Evolutionary conservation across 2,888 invertebrate species (phyloP).

Genomic region (Himalopsyche tibetana): DNA sequence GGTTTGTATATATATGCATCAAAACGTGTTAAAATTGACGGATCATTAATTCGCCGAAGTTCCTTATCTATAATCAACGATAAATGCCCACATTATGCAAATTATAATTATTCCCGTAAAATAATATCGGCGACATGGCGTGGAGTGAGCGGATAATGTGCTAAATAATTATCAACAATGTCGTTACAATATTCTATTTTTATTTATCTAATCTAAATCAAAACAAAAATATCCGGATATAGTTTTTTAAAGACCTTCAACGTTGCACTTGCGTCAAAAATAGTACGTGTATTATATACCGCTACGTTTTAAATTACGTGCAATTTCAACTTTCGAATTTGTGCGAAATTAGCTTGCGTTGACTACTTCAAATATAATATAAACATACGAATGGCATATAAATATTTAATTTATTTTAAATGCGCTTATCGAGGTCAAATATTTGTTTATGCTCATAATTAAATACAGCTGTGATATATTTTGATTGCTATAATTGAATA

Average conservation of each 20-base stretch:
- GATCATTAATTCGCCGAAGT: too few species aligned
- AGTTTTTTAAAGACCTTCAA: neutral
- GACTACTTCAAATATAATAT: neutral
- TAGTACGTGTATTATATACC: neutral
- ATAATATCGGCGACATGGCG: too few species aligned
- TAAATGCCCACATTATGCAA: too few species aligned
- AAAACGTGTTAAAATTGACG: too few species aligned
- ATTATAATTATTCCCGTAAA: too few species aligned
- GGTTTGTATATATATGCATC: too few species aligned
- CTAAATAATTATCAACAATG: too few species aligned
- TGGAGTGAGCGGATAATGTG: too few species aligned
- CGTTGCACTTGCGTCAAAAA: neutral
- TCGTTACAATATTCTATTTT: neutral
- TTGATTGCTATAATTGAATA: too few species aligned
- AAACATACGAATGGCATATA: neutral
- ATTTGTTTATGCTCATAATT: neutral
- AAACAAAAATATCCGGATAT: neutral
- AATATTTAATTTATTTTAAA: neutral
- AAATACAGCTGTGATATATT: too few species aligned
- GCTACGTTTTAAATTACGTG: neutral
- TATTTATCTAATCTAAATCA: neutral
- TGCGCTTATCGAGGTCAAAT: neutral
- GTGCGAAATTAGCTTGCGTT: neutral
- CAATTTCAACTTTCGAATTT: slow-evolving; percentile 26
- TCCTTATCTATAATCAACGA: too few species aligned